These are phyloP conservation scores for Ursus arctos DNA, from an alignment of 2,113 vertebrate species.

Conservation along the genomic window DNA sequence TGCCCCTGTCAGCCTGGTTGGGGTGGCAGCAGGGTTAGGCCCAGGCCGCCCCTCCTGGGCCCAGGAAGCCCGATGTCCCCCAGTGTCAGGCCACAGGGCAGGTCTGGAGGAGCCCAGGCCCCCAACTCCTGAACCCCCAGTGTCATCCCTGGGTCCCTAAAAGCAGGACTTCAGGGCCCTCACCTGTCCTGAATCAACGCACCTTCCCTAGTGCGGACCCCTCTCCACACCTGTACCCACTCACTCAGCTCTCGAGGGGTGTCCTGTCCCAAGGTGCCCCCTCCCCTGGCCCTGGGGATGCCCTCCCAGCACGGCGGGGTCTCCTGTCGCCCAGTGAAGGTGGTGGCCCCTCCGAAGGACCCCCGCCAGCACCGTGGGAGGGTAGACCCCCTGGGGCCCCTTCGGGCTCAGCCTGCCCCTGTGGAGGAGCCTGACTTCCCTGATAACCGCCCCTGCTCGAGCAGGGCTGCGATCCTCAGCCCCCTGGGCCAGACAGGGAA, in stretches of 20 bases:
- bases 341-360: not conserved
- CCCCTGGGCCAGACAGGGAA: not conserved
- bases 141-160: not conserved
- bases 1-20: not conserved
- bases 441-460: not conserved
- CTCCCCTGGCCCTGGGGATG: not conserved
- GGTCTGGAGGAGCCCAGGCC: not conserved
- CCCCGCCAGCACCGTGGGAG: not conserved
- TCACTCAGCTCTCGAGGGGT: not conserved
- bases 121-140: not conserved
- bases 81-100: not conserved
- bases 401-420: not conserved
- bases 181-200: not conserved
- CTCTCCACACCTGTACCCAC: not conserved
- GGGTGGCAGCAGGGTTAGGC: not conserved
- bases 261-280: not conserved
- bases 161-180: not conserved
- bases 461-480: not conserved
- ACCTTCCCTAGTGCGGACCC: not conserved
- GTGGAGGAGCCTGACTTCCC: not conserved
- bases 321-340: not conserved
- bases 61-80: not conserved
- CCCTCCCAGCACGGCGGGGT: not conserved
- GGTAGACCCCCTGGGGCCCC: not conserved
- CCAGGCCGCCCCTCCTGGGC: not conserved